phyloP scores from a whole-genome alignment of 2,888 invertebrate genomes.

The Torymus aiolomorphi region DNA sequence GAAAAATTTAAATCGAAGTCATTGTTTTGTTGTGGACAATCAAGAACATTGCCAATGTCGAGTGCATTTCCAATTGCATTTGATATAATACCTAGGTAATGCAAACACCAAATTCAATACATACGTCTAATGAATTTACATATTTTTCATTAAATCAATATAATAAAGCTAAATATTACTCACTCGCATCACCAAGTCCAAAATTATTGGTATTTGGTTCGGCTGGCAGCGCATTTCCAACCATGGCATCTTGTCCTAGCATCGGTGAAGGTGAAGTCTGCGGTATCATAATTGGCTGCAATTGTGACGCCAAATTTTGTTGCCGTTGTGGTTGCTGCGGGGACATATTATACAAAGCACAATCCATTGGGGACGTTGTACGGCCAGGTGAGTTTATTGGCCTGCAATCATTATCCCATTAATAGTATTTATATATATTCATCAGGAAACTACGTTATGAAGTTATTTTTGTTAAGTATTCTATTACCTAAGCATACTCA shows the following conservation, averaged over 20 bases:
- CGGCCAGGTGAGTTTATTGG: constrained; percentile 65
- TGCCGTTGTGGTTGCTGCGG: constrained; percentile 60
- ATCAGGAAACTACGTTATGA: background rate
- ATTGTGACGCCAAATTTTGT: constrained; percentile 51
- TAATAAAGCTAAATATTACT: background rate
- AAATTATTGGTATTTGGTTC: constrained; percentile 14
- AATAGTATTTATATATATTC: constrained; percentile 1
- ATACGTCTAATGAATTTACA: no score
- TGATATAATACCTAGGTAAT: constrained; percentile 47
- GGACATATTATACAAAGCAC: constrained; percentile 61
- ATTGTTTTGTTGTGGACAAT: constrained; percentile 8
- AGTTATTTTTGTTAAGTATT: background rate
- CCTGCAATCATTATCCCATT: constrained; percentile 58
- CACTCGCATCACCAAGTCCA: constrained; percentile 22
- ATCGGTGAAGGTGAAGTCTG: constrained; percentile 39
- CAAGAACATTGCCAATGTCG: constrained; percentile 35
- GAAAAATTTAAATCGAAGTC: constrained; percentile 51
- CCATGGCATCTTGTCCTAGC: constrained; percentile 29
- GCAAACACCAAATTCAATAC: background rate
- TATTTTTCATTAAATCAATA: no score
- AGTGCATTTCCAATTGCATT: constrained; percentile 48
- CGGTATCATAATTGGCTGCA: constrained; percentile 43
- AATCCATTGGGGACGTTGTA: constrained; percentile 67
- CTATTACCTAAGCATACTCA: constrained; percentile 38
- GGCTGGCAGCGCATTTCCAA: background rate